Conservation (phyloP, 2,797 vertebrate genomes). For the Megalops cyprinoides region DNA sequence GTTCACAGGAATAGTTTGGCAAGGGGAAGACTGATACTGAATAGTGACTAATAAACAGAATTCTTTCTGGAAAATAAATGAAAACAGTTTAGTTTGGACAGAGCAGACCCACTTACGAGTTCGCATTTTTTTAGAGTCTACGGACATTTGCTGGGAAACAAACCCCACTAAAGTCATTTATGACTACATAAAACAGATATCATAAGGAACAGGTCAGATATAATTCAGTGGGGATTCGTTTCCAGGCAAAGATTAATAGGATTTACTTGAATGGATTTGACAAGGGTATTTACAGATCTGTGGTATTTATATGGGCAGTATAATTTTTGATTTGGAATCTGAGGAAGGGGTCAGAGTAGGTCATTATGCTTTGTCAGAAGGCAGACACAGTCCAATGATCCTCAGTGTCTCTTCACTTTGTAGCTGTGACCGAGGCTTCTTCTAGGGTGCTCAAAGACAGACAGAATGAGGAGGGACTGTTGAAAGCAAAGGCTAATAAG, state of each 20-base stretch:
- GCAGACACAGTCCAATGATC: not conserved
- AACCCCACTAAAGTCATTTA: not conserved
- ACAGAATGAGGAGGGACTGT: not conserved
- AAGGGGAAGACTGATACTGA: no score
- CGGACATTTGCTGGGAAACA: not conserved
- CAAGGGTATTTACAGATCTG: not conserved
- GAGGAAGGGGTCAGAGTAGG: no score
- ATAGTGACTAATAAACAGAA: no score
- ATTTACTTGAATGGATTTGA: constrained; percentile 11
- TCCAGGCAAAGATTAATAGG: no score
- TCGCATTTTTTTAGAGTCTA: not conserved
- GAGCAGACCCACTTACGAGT: no score
- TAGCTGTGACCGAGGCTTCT: not conserved
- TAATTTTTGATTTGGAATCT: no score
- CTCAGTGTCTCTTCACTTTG: not conserved
- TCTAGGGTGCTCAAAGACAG: not conserved
- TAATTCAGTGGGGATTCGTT: not conserved
- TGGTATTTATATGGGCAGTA: no score
- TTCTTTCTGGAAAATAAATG: no score
- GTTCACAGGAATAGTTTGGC: not conserved
- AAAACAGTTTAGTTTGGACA: not conserved
- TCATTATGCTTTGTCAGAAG: not conserved
- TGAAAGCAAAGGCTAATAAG: not conserved
- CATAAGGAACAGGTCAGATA: not conserved
- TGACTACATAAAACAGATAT: no score